phyloP scores from a whole-genome alignment of 2,888 invertebrate species.

The Drosophila maculinotata region DNA sequence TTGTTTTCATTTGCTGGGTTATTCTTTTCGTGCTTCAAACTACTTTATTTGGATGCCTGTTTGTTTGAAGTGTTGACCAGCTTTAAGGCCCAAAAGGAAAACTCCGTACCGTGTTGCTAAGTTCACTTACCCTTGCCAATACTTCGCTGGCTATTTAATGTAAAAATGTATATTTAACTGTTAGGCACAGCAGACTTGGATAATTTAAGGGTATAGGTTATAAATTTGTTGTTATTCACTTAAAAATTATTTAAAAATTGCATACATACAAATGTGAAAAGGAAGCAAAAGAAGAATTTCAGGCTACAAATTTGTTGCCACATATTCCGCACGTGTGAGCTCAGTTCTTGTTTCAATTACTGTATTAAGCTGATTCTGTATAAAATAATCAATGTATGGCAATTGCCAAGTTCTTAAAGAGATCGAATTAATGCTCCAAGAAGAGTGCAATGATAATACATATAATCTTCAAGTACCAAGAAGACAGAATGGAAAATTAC shows the following conservation, averaged over 20 bases:
- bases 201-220: no score
- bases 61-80: conserved; percentile 55
- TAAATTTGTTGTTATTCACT: conserved; percentile 1
- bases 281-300: no score
- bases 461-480: no score
- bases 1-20: conserved; percentile 30
- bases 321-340: conserved; percentile 6
- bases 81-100: conserved; percentile 29
- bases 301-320: neutral
- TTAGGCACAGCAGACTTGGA: neutral
- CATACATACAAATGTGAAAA: neutral
- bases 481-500: no score
- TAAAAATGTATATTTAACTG: conserved; percentile 16
- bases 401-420: no score
- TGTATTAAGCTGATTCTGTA: no score
- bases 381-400: neutral
- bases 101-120: neutral
- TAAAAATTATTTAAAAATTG: conserved; percentile 12
- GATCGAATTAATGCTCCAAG: no score
- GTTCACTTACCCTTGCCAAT: neutral
- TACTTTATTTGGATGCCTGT: conserved; percentile 69
- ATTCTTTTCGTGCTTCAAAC: conserved; percentile 47
- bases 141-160: no score
- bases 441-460: no score
- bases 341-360: neutral